These are phyloP conservation scores for Sylvia atricapilla DNA, from an alignment of 2,113 vertebrate genomes.

Conservation along the genomic window DNA sequence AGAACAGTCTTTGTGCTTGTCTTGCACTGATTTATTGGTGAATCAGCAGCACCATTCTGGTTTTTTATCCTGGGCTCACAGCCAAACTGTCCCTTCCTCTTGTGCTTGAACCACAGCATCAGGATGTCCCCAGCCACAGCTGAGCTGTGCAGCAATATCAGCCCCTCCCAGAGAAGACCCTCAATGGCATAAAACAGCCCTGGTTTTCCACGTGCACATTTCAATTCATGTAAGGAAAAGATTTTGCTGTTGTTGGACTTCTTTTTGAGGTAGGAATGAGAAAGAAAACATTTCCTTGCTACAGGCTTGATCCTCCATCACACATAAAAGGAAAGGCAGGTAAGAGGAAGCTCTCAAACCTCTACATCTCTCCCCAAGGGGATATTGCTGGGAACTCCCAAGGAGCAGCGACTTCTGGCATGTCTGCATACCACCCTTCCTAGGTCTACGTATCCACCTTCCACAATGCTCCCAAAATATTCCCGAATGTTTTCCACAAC, in stretches of 20 bases:
- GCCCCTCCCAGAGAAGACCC: not conserved
- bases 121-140: not conserved
- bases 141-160: not conserved
- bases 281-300: not conserved
- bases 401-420: accelerated
- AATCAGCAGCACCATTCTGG: not conserved
- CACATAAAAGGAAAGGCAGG: not conserved
- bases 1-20: not conserved
- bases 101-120: not conserved
- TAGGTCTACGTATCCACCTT: not conserved
- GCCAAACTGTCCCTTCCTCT: not conserved
- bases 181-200: not conserved
- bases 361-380: not conserved
- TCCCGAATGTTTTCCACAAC: not conserved
- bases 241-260: not conserved
- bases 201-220: not conserved
- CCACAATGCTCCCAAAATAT: not conserved
- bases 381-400: accelerated
- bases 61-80: not conserved
- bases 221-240: not conserved
- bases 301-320: not conserved
- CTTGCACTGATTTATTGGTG: not conserved
- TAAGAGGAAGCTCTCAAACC: not conserved
- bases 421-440: not conserved
- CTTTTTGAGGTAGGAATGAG: not conserved